These are phyloP conservation scores for Cnemophilus loriae DNA, from an alignment of 2,113 vertebrate species.

Conservation along the genomic window DNA sequence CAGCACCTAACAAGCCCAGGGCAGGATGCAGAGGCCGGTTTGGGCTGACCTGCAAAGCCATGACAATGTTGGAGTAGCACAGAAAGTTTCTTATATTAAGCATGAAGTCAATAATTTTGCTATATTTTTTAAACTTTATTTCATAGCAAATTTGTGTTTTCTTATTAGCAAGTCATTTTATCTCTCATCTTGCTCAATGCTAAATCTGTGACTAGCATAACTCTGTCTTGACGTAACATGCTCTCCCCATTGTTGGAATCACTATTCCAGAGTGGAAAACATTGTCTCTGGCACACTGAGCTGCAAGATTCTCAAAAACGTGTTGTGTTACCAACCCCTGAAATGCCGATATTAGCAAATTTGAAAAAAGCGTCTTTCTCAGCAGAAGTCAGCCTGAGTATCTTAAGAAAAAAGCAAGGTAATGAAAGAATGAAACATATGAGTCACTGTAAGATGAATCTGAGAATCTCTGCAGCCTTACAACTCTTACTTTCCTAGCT, in stretches of 20 bases:
- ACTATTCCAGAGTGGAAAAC: background rate
- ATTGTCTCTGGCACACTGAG: background rate
- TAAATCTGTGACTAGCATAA: background rate
- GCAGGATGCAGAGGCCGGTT: background rate
- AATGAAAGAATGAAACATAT: background rate
- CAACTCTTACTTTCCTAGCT: background rate
- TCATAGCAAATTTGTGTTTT: background rate
- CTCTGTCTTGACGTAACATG: background rate
- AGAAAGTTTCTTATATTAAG: background rate
- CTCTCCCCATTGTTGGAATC: background rate
- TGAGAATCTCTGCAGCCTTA: background rate
- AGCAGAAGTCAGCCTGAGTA: background rate
- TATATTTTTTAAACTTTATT: background rate
- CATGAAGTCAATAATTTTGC: background rate
- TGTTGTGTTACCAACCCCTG: background rate
- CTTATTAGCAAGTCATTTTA: background rate
- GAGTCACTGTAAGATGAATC: background rate
- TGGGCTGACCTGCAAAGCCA: background rate
- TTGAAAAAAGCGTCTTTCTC: background rate
- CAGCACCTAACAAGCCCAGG: background rate
- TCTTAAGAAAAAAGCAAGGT: background rate
- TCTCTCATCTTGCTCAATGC: background rate
- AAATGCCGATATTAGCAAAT: background rate
- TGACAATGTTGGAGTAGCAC: background rate
- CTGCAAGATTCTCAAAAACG: background rate